These are phyloP conservation scores for Phalloptychus januarius DNA, from an alignment of 2,797 vertebrate species.

Conservation along the genomic window DNA sequence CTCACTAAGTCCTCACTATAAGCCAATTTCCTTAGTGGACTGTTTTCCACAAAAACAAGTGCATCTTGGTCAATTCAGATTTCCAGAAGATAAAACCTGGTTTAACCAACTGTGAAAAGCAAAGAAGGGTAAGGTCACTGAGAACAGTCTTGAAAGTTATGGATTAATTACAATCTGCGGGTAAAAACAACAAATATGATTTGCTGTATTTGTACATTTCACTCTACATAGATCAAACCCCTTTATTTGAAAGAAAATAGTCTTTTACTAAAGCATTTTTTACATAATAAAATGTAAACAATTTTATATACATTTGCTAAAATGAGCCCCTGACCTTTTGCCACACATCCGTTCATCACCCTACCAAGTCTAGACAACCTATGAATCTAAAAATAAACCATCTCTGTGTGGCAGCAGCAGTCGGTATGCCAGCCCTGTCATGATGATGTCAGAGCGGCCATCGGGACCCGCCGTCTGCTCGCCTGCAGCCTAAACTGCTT, in stretches of 20 bases:
- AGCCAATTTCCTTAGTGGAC: not conserved
- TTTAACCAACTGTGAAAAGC: not conserved
- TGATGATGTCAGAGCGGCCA: slow-evolving; percentile 39
- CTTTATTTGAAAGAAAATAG: not conserved
- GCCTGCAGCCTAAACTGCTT: slow-evolving; percentile 54
- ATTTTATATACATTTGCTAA: too few relatives aligned
- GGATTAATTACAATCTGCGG: not conserved
- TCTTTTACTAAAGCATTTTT: not conserved
- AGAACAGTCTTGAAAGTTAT: not conserved
- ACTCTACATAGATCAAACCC: not conserved
- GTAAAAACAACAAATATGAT: not conserved
- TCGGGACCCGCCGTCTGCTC: slow-evolving; percentile 10
- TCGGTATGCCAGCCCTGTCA: slow-evolving; percentile 25
- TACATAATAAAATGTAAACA: too few relatives aligned
- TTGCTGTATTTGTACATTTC: not conserved
- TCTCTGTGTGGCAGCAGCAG: slow-evolving; percentile 4
- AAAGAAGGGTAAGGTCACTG: not conserved
- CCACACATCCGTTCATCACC: slow-evolving; percentile 10
- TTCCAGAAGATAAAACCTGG: not conserved
- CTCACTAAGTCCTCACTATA: slow-evolving; percentile 19
- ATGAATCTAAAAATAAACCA: slow-evolving; percentile 19
- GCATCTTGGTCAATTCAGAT: not conserved
- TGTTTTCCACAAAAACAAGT: not conserved
- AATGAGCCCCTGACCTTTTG: not conserved
- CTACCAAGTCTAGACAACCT: slow-evolving; percentile 24